Percentiles rank a stretch among this genome's conserved stretches.
Evolutionary conservation across 2,797 vertebrate genomes (phyloP).

Genomic region (Periophthalmus magnuspinnatus): DNA sequence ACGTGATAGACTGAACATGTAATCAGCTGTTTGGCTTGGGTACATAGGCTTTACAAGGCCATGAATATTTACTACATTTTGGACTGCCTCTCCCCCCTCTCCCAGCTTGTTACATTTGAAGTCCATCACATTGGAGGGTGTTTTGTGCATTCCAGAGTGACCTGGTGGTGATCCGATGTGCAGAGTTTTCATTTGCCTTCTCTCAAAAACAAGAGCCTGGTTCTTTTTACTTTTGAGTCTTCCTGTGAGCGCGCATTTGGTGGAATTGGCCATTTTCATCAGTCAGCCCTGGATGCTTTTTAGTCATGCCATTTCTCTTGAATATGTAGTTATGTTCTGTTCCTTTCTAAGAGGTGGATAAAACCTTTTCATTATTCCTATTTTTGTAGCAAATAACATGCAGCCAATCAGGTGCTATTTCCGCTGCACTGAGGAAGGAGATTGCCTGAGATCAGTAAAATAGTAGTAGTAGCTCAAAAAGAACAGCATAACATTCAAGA

Average conservation of each 20-base stretch:
- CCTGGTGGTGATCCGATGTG: slow-evolving; percentile 26
- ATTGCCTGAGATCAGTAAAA: slow-evolving; percentile 17
- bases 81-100: slow-evolving; percentile 27
- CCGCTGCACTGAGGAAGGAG: slow-evolving; percentile 37
- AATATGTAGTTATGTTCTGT: slow-evolving; percentile 38
- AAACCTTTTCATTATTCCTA: slow-evolving; percentile 13
- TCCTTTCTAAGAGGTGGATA: slow-evolving; percentile 33
- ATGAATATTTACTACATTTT: slow-evolving; percentile 33
- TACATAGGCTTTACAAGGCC: slow-evolving; percentile 51
- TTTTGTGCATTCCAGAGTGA: slow-evolving; percentile 23
- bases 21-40: slow-evolving; percentile 70
- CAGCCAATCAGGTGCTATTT: slow-evolving; percentile 40
- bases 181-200: slow-evolving; percentile 10
- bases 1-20: slow-evolving; percentile 68
- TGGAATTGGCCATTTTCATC: slow-evolving; percentile 29
- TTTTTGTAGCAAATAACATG: slow-evolving; percentile 39
- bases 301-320: slow-evolving; percentile 21
- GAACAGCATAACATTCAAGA: background rate
- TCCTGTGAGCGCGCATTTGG: background rate
- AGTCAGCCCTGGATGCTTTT: slow-evolving; percentile 7
- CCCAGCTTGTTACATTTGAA: slow-evolving; percentile 25
- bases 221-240: slow-evolving; percentile 11
- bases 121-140: slow-evolving; percentile 4
- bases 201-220: background rate
- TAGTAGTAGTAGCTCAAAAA: slow-evolving; percentile 10